A percentile compares a stretch with the other conserved stretches of the same genome.
Evolutionary conservation across 2,797 vertebrate species (phyloP).

Genomic region (Molossus molossus): DNA sequence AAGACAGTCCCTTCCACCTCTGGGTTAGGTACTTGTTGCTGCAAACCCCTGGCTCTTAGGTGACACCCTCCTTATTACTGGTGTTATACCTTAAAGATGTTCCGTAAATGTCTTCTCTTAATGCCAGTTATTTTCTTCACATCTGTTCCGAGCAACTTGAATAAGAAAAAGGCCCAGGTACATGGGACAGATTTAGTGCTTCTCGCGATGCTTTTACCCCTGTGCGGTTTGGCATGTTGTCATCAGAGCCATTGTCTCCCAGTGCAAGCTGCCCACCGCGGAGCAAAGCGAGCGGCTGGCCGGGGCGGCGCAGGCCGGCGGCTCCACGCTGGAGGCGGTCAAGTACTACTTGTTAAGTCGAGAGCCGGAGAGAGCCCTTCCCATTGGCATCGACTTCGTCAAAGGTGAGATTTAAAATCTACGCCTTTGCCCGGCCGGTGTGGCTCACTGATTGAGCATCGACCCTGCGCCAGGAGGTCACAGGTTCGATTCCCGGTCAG

Average conservation of each 20-base stretch:
- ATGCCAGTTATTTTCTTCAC: not conserved
- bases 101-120: not conserved
- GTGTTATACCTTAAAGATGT: not conserved
- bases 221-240: slow-evolving; percentile 15
- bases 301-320: slow-evolving; percentile 88
- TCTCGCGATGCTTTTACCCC: not conserved
- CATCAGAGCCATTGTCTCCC: slow-evolving; percentile 82
- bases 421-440: not conserved
- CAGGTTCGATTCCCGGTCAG: no score
- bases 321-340: slow-evolving; percentile 92
- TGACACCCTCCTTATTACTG: not conserved
- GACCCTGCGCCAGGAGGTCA: no score
- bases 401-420: slow-evolving; percentile 92
- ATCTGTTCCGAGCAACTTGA: not conserved
- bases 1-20: not conserved
- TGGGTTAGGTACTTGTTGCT: not conserved
- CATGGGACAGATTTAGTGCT: not conserved
- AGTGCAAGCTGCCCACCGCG: slow-evolving; percentile 94
- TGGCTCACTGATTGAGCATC: no score
- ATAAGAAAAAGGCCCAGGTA: not conserved
- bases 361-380: slow-evolving; percentile 95
- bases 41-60: not conserved
- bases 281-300: slow-evolving; percentile 94
- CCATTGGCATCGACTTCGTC: slow-evolving; percentile 93
- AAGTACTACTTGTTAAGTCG: slow-evolving; percentile 95